Conservation (phyloP, 1,140 invertebrate genomes). For the Cotesia typhae region DNA sequence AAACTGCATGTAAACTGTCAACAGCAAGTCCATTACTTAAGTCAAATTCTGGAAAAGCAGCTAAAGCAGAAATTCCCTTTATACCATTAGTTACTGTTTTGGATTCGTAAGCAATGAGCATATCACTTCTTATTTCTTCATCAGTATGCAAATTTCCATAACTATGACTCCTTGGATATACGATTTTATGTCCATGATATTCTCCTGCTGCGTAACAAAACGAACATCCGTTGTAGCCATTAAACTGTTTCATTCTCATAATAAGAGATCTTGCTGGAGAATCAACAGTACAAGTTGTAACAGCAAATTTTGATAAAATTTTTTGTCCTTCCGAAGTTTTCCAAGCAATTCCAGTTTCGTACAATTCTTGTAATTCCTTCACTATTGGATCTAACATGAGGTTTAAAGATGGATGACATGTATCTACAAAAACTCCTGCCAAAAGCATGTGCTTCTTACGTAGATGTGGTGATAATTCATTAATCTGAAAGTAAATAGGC, state of each 20-base stretch:
- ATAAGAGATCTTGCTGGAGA: slow-evolving; percentile 15
- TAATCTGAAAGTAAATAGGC: slow-evolving; percentile 36
- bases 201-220: slow-evolving; percentile 20
- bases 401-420: slow-evolving; percentile 30
- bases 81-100: background rate
- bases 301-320: slow-evolving; percentile 22
- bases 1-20: slow-evolving; percentile 11
- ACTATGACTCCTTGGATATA: slow-evolving; percentile 14
- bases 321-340: background rate
- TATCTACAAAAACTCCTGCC: slow-evolving; percentile 36
- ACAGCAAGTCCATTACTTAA: slow-evolving; percentile 1
- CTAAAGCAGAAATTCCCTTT: slow-evolving; percentile 21
- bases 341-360: slow-evolving; percentile 24
- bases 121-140: background rate
- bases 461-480: slow-evolving; percentile 37
- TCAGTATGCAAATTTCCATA: background rate
- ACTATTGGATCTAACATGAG: slow-evolving; percentile 20
- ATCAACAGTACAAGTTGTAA: slow-evolving; percentile 12
- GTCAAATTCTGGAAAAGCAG: slow-evolving; percentile 17
- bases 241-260: slow-evolving; percentile 30
- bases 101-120: background rate
- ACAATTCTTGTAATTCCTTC: slow-evolving; percentile 17
- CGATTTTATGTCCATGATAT: background rate
- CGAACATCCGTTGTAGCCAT: slow-evolving; percentile 29
- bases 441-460: slow-evolving; percentile 31